phyloP scores from a whole-genome alignment of 2,797 vertebrate genomes.

The Loriculus beryllinus region DNA sequence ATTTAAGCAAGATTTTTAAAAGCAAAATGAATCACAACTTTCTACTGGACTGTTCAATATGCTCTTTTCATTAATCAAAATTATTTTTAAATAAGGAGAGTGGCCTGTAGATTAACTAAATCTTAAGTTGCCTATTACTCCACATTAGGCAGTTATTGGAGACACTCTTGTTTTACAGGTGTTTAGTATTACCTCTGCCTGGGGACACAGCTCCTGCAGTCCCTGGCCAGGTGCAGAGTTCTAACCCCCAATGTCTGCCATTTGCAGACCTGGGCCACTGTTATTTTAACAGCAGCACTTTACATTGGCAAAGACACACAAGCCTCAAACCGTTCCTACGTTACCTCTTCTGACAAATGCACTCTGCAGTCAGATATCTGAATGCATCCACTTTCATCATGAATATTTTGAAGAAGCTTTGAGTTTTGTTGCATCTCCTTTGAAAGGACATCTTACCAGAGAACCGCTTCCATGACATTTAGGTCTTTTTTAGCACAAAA shows the following conservation, averaged over 20 bases:
- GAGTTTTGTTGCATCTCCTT: background rate
- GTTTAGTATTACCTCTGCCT: background rate
- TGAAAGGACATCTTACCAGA: background rate
- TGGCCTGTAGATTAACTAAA: background rate
- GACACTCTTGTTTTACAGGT: background rate
- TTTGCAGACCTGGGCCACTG: background rate
- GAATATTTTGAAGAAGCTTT: background rate
- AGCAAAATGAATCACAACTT: background rate
- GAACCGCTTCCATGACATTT: background rate
- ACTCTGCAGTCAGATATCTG: background rate
- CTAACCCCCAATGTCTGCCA: too few relatives aligned
- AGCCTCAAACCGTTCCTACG: background rate
- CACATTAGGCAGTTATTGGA: background rate
- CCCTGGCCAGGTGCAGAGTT: background rate
- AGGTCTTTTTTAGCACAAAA: background rate
- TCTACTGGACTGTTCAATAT: background rate
- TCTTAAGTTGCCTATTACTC: background rate
- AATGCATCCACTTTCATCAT: fast-evolving
- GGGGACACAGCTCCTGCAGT: background rate
- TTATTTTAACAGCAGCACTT: background rate
- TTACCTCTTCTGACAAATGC: background rate
- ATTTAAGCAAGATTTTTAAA: background rate
- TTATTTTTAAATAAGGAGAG: background rate
- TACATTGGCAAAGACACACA: background rate
- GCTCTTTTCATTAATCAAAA: background rate